Base-by-base conservation (phyloP, 2,888 invertebrate genomes). In the Poecilus cupreus region DNA sequence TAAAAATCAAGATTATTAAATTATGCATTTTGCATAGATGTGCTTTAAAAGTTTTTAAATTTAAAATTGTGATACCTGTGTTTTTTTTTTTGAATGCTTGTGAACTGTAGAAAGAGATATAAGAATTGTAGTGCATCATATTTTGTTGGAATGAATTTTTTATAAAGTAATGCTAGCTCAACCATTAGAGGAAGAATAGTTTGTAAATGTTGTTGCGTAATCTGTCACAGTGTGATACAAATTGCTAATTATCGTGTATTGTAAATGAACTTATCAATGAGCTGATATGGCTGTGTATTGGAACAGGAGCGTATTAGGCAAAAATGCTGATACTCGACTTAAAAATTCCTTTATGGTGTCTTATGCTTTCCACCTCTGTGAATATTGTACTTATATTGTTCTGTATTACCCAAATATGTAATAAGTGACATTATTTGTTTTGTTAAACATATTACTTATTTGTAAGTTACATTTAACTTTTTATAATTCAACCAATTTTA, bases 401-500 rank as follows among this genome's bases (percentile, higher is more conserved):
- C 64, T 37, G 64, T 37, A 68, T 32, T 32, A 32, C 37, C 37
- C 39, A 32, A 68, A 68, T 68, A 37, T 68, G 32, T 32, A 37
- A 18, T 37, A 54, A 54, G 13, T 60, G 60, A 60, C 60, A 60
- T n/a, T 32, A 32, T 32, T 60, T 26, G 60, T 32, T 32, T 32
- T 32, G 32, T 32, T 32, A 32, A 32, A 46, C 46, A n/a, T 20
- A 37, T 37, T 68, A 68, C 64, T 68, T 68, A 72, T 46, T 18
- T 70, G 24, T 72, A 72, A 46, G 70, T 72, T 72, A 39, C 57
- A 57, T 6, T 22, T 57, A 43, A 72, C 43, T 72, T 72, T 72
- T 72, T 72, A 72, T 24, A 72, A 46, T 16, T 43, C 22, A 46
- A 46, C 46, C 72, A 46, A 43, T 72, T 72, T 46, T 72, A 46